Base-by-base conservation (phyloP, 2,888 invertebrate genomes). In the Rapana venosa region DNA sequence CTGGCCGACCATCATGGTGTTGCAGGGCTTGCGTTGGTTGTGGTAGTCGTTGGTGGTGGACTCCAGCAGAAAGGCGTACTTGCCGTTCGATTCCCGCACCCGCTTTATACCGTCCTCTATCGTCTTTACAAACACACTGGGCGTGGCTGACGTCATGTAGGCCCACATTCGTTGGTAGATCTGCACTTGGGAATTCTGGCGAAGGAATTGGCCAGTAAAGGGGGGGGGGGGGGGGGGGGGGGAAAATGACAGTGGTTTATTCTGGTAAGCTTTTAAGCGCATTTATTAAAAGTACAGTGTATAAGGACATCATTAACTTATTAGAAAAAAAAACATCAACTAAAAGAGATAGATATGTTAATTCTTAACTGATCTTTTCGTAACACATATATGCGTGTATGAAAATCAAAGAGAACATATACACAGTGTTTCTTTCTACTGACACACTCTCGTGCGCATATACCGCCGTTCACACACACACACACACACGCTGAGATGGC, bases 91-190 rank as follows among this genome's bases (percentile, higher is more conserved):
- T 97, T 98, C 92, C 97, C 98, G 97, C 20, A 98, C 98, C 92
- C 97, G 97, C 91, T 97, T 96, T 89, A 98, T 98, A 15, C 98
- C 98, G 95, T 98, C 98, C 93, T 97, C 97, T 96, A 98, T 98
- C 0, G 97, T 97, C 91, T 97, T 97, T 22, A 98, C 98, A 95
- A 98, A 98, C 13, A 98, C 98, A 87, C 92, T 93, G 11, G 94
- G 94, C 17, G 91, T 92, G 2, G 98, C 97, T 95, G 98, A 98
- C 26, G 94, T 94, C 98, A 99, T 98, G 95, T 98, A 98, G 94
- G 98, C 98, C 98, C 98, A 98, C 98, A 99, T 99, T 96, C 98
- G 97, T 95, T 98, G 98, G 96, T 98, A 98, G 26, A 98, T 97
- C 86, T 97, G 97, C 94, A 98, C 98, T 96, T 98, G 98, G 11